Percentiles rank a stretch among this genome's conserved stretches.
These are phyloP conservation scores for Chrysolina haemoptera DNA, from an alignment of 2,888 invertebrate genomes.

Conservation along the genomic window DNA sequence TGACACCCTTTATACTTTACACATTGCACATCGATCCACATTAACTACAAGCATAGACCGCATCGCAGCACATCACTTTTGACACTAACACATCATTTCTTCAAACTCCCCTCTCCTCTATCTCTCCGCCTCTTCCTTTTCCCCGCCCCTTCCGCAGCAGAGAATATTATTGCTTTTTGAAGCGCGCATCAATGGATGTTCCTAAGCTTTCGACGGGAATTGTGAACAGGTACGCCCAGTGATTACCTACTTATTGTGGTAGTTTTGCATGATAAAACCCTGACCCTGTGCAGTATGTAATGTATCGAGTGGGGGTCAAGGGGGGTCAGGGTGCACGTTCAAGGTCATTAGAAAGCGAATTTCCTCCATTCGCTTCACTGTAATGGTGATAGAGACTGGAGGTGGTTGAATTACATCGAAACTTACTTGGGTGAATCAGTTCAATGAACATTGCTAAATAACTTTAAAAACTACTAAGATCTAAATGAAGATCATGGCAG, in stretches of 20 bases:
- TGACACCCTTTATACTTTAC: conserved; percentile 58
- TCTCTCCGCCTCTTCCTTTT: conserved; percentile 43
- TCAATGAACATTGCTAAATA: no score
- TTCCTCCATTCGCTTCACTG: background rate
- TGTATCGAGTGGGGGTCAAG: conserved; percentile 39
- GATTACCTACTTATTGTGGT: conserved; percentile 43
- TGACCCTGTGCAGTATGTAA: conserved; percentile 56
- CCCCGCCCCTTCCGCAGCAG: conserved; percentile 38
- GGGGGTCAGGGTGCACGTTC: background rate
- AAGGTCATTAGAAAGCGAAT: background rate
- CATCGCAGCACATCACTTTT: conserved; percentile 55
- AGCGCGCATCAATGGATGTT: conserved; percentile 59
- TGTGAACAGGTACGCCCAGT: conserved; percentile 58
- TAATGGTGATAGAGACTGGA: no score
- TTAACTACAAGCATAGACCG: conserved; percentile 54
- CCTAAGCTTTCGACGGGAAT: conserved; percentile 57
- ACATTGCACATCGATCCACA: conserved; percentile 63
- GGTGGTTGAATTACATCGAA: no score
- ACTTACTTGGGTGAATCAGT: no score
- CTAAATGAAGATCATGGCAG: no score
- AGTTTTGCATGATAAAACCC: conserved; percentile 50
- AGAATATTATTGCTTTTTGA: conserved; percentile 54
- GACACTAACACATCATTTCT: conserved; percentile 58
- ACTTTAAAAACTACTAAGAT: no score
- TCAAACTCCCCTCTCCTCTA: conserved; percentile 27